A percentile compares a stretch with the other conserved stretches of the same genome.
Conservation (phyloP, 2,113 vertebrate genomes). For the Eira barbara region DNA sequence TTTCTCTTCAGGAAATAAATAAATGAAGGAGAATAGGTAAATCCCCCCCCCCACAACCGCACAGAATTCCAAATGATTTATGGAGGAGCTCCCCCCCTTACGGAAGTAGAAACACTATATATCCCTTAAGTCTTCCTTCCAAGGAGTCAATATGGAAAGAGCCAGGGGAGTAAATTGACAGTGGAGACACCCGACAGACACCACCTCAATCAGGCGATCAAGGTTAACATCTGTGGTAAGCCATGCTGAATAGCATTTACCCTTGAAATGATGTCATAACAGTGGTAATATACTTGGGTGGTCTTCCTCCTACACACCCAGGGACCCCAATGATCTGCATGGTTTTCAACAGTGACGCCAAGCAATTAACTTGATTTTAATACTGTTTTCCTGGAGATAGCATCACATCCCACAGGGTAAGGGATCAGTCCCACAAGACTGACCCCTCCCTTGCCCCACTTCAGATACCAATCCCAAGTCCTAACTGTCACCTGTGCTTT, state of each 20-base stretch:
- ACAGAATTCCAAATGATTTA: background rate
- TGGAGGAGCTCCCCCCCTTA: background rate
- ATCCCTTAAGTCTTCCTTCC: background rate
- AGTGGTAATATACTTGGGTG: background rate
- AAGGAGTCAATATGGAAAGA: background rate
- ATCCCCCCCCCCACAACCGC: background rate
- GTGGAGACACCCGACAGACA: background rate
- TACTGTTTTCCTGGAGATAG: background rate
- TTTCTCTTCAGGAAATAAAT: conserved; percentile 8
- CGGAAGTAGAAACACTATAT: background rate
- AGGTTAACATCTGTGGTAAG: background rate
- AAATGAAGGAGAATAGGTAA: background rate
- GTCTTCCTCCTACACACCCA: background rate
- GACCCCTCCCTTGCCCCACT: background rate
- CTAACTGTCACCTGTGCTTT: background rate
- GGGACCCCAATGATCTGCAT: background rate
- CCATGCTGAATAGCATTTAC: background rate
- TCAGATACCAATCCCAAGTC: background rate
- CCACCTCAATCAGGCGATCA: background rate
- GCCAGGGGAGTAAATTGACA: background rate
- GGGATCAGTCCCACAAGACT: background rate
- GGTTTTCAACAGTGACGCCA: background rate
- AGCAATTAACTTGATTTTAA: background rate
- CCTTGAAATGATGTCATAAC: background rate
- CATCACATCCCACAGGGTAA: background rate